Evolutionary conservation across 2,113 vertebrate genomes (phyloP).

Genomic region (Nothocercus julius): DNA sequence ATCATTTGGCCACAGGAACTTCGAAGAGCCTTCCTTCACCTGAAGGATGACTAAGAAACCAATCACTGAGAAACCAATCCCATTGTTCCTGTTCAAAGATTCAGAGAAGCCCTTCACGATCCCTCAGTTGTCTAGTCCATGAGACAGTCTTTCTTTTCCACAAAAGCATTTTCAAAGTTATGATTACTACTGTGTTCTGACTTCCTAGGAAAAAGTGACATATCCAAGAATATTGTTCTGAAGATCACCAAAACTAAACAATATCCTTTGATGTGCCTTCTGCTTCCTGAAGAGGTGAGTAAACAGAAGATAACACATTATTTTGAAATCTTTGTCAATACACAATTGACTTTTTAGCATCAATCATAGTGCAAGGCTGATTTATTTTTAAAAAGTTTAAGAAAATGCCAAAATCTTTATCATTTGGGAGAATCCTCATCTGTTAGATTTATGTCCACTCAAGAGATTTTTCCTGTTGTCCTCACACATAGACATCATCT

Average conservation of each 20-base stretch:
- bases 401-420: background rate
- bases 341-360: background rate
- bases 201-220: background rate
- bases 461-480: background rate
- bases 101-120: background rate
- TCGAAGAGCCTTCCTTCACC: background rate
- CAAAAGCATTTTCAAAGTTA: background rate
- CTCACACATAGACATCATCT: background rate
- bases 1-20: background rate
- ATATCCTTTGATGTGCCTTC: background rate
- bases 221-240: background rate
- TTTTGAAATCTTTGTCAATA: background rate
- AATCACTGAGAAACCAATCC: background rate
- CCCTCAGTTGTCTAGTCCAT: background rate
- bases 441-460: background rate
- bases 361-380: background rate
- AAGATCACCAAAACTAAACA: background rate
- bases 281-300: background rate
- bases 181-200: background rate
- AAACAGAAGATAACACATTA: background rate
- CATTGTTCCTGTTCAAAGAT: background rate
- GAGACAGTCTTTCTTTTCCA: background rate
- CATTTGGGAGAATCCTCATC: background rate
- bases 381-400: background rate
- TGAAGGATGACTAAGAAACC: background rate